phyloP scores from a whole-genome alignment of 2,113 vertebrate species.

The Neogale vison region DNA sequence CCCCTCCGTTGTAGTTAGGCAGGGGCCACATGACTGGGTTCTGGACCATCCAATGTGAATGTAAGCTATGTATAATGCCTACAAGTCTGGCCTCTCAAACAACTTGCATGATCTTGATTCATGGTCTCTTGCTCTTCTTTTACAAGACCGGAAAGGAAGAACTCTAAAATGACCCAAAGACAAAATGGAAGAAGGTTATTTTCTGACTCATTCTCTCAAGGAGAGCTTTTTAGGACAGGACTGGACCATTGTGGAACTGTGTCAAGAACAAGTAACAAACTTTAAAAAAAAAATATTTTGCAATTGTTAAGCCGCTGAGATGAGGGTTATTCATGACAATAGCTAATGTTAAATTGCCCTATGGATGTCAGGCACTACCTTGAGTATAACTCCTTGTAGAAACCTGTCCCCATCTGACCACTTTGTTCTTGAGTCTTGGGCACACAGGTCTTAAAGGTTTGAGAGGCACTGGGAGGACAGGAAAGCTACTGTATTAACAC shows the following conservation, averaged over 20 bases:
- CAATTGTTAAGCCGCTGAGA: neutral
- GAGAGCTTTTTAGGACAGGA: neutral
- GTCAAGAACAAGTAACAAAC: neutral
- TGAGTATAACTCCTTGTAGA: neutral
- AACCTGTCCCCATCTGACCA: neutral
- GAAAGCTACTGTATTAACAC: neutral
- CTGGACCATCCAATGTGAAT: neutral
- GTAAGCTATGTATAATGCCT: neutral
- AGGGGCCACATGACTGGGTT: neutral
- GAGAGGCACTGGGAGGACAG: neutral
- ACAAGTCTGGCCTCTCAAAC: neutral
- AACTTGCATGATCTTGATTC: neutral
- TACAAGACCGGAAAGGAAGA: neutral
- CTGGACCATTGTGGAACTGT: neutral
- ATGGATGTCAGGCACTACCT: neutral
- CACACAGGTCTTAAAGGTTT: neutral
- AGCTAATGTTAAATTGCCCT: neutral
- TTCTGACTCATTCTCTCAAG: neutral
- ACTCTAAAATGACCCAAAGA: neutral
- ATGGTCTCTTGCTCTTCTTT: neutral
- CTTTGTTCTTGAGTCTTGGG: neutral
- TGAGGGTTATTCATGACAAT: neutral
- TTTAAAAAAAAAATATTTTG: neutral
- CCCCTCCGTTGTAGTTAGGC: fast-evolving
- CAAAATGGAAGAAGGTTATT: neutral